Base-by-base conservation (phyloP, 2,113 vertebrate genomes). In the Chaetodon auriga region DNA sequence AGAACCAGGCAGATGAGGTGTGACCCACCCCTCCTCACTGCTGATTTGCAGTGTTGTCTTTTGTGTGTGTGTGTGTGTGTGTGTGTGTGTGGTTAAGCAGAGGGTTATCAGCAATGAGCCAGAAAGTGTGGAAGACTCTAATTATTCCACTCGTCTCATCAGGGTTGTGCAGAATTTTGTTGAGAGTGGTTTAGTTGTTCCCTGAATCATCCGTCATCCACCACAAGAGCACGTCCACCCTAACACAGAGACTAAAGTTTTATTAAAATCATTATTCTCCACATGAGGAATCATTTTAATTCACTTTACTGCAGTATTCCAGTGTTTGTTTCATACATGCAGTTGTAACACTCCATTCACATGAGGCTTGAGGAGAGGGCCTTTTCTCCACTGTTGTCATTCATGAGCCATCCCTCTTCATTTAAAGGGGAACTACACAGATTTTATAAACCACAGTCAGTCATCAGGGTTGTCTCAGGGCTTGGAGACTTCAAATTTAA, bases 61-160 rank as follows among this genome's bases (percentile, higher is more conserved):
- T 19, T 49, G 3, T 71, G 69, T 71, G 51, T 57, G 18, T 57
- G 38, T 55, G 48, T 80, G 45, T 61, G 23, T 68, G 54, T 69
- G 23, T 54, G 54, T 68, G 57, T 63, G 71, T 49, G 74, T 63
- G 48, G 49, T 43, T 43, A 43, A 43, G 41, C 9, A 9, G 41
- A 9, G 41, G 75, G 75, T 82, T 89, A 86, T 89, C 84, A 81
- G 80, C 64, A 86, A 73, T 35, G 68, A 82, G 65, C 54, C 87
- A 89, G 81, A 60, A 78, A 72, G 51, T 78, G 84, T 81, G 65
- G 38, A 64, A 71, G 49, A 60, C 73, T 78, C n/a, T 89, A 86
- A 86, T 83, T 81, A 86, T 77, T 64, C 83, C 87, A 68, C 19
- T 60, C 76, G 80, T 72, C 55, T 82, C 71, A 77, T 82, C 80